These are phyloP conservation scores for Origma solitaria DNA, from an alignment of 2,113 vertebrate genomes.

Conservation along the genomic window DNA sequence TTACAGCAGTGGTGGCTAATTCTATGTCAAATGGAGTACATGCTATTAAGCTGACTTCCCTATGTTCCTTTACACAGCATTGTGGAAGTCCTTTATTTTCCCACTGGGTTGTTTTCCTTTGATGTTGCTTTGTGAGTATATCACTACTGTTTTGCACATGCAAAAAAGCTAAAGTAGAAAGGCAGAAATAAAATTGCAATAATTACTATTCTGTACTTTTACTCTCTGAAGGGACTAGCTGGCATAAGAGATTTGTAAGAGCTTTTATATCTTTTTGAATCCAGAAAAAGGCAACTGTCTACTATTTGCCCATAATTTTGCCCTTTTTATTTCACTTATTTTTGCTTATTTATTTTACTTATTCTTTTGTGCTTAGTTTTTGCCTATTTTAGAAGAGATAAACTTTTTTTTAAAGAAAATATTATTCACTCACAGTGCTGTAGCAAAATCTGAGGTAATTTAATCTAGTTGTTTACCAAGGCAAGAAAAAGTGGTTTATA, in stretches of 20 bases:
- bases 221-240: background rate
- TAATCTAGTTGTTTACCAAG: background rate
- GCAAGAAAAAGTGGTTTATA: background rate
- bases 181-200: background rate
- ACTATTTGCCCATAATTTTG: background rate
- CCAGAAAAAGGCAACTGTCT: background rate
- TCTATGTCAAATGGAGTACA: background rate
- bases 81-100: conserved; percentile 17
- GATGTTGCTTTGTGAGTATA: background rate
- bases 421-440: background rate
- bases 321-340: background rate
- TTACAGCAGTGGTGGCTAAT: background rate
- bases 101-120: background rate
- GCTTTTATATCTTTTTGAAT: background rate
- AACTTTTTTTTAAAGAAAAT: background rate
- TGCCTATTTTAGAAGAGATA: background rate
- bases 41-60: background rate
- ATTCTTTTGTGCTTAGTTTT: background rate
- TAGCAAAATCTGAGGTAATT: background rate
- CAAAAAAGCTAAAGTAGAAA: background rate
- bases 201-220: background rate
- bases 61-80: background rate
- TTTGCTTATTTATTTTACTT: background rate
- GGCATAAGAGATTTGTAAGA: background rate
- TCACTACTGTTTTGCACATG: background rate